Conservation (phyloP, 2,797 vertebrate genomes). For the Xiphophorus birchmanni region DNA sequence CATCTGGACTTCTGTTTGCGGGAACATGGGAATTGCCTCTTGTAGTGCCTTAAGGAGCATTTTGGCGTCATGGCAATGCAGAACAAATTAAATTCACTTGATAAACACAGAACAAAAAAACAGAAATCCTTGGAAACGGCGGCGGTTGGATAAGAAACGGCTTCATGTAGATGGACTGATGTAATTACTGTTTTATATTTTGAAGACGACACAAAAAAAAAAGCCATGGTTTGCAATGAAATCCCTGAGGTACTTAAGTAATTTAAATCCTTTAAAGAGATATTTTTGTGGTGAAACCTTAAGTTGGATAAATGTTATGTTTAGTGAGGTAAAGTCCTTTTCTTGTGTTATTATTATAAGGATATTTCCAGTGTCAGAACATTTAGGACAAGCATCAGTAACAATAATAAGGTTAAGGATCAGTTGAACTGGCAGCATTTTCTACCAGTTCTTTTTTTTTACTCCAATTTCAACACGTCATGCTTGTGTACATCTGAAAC, state of each 20-base stretch:
- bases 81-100: conserved; percentile 87
- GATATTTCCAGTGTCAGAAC: conserved; percentile 71
- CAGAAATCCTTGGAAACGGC: conserved; percentile 12
- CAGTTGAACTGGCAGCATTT: conserved; percentile 43
- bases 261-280: conserved; percentile 70
- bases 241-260: conserved; percentile 77
- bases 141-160: conserved; percentile 72
- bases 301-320: conserved; percentile 77
- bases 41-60: conserved; percentile 98
- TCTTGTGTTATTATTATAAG: conserved; percentile 77
- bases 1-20: conserved; percentile 89
- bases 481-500: conserved; percentile 50
- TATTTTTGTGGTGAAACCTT: conserved; percentile 80
- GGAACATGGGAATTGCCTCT: conserved; percentile 88
- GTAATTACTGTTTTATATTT: conserved; percentile 69
- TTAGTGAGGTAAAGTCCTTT: conserved; percentile 77
- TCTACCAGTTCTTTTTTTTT: conserved; percentile 37
- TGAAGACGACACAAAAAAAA: conserved; percentile 81
- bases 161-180: conserved; percentile 67
- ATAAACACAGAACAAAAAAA: conserved; percentile 60
- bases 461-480: conserved; percentile 22
- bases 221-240: conserved; percentile 92
- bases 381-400: conserved; percentile 67
- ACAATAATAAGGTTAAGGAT: conserved; percentile 55
- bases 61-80: conserved; percentile 91